phyloP scores from a whole-genome alignment of 2,888 invertebrate species.

The Horisme vitalbata region DNA sequence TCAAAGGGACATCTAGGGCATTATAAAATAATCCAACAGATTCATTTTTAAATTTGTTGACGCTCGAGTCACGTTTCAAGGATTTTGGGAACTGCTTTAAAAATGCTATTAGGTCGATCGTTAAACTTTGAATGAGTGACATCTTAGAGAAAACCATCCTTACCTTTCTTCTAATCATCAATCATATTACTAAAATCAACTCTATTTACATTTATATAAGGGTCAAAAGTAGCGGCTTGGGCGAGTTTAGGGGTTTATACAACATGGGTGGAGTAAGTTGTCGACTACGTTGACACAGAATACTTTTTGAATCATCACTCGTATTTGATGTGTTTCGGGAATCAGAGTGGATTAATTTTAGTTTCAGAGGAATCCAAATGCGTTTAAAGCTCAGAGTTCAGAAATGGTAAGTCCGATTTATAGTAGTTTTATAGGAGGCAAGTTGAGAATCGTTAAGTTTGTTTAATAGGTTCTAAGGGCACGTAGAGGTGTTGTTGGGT shows the following conservation, averaged over 20 bases:
- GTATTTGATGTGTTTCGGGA: conserved; percentile 72
- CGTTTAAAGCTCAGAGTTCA: conserved; percentile 53
- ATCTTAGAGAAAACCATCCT: conserved; percentile 62
- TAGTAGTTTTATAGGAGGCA: conserved; percentile 45
- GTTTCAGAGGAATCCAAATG: conserved; percentile 63
- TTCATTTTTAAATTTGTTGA: conserved; percentile 78
- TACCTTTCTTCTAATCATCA: conserved; percentile 12
- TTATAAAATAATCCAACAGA: conserved; percentile 69
- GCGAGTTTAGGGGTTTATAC: conserved; percentile 19
- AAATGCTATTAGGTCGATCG: conserved; percentile 79
- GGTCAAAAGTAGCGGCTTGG: conserved; percentile 3
- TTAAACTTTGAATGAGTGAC: conserved; percentile 81
- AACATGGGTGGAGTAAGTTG: conserved; percentile 61
- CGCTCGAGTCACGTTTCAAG: conserved; percentile 76
- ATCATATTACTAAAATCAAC: conserved; percentile 22
- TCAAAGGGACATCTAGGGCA: conserved; percentile 67
- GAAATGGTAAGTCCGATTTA: conserved; percentile 46
- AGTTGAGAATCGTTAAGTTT: conserved; percentile 36
- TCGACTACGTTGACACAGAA: conserved; percentile 65
- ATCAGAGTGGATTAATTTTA: conserved; percentile 68
- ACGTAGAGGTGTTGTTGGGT: conserved; percentile 11
- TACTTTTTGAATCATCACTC: conserved; percentile 73
- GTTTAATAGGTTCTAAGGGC: conserved; percentile 29
- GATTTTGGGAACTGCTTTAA: conserved; percentile 78
- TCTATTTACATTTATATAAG: conserved; percentile 28